These are phyloP conservation scores for Zaprionus camerounensis DNA, from an alignment of 1,140 invertebrate genomes.

Conservation along the genomic window DNA sequence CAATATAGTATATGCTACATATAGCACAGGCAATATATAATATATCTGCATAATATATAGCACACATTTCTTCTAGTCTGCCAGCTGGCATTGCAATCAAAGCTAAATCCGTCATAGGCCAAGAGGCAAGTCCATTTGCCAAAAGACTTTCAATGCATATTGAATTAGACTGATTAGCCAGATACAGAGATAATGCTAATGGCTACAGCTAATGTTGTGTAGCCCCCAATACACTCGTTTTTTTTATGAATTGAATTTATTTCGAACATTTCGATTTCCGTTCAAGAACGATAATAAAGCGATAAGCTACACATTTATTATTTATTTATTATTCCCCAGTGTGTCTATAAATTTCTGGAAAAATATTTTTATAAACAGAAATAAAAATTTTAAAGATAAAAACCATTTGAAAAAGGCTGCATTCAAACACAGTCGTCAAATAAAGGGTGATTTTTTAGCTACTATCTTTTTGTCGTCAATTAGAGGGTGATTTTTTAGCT, in stretches of 20 bases:
- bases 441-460: no score
- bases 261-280: neutral
- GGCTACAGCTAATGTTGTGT: neutral
- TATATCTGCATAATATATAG: neutral
- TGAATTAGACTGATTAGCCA: neutral
- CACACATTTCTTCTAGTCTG: neutral
- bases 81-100: neutral
- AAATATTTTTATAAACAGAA: neutral
- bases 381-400: no score
- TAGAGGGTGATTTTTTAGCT: no score
- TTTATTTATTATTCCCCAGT: neutral
- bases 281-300: neutral
- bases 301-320: neutral
- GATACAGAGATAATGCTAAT: constrained; percentile 22
- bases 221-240: neutral
- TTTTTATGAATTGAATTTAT: neutral
- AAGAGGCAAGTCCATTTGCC: neutral
- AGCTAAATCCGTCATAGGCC: neutral
- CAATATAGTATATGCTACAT: neutral
- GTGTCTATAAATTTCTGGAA: neutral
- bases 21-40: neutral
- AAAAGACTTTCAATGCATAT: neutral
- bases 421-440: no score
- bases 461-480: no score
- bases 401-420: no score